Base-by-base conservation (phyloP, 2,888 invertebrate species). In the Polietes domitor region DNA sequence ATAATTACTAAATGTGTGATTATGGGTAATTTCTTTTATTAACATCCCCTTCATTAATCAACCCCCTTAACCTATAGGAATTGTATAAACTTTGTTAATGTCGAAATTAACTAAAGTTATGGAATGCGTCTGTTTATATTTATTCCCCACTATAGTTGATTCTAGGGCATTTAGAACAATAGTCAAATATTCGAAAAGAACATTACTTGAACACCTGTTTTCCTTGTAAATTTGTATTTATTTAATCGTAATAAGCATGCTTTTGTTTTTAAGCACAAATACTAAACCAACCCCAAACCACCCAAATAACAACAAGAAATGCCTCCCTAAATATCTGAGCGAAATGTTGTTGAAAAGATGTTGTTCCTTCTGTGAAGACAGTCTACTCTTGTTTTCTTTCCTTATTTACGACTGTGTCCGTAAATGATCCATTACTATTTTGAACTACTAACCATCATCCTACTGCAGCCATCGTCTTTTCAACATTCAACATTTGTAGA, bases 1-100 rank as follows among this genome's bases (percentile, higher is more conserved):
- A n/a, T 47, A 47, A 47, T 47, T 47, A 63, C 41, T 71, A 53
- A 68, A 61, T 83, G 74, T 83, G 61, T 80, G 74, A 61, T 55
- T 71, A 72, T 12, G 12, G 77, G n/a, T 50, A 75, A 75, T 58
- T 26, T 26, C 26, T 26, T 12, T 12, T 26, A 58, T 26, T 58
- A 58, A 58, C 58, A 24, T 12, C 3, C 17, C 7, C 50, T n/a
- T 7, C 19, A n/a, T 58, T 58, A 58, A 47, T 47, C 50, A n/a
- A 47, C n/a, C 47, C 26, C 58, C 58, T 10, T 55, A 7, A 15
- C 47, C 47, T 47, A 7, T n/a, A 12, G 47, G n/a, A 47, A 47
- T 32, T 58, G 24, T 1, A 58, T 21, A 24, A 26, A 58, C 58
- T 58, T 24, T 58, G 15, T 58, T 24, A 26, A 24, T 58, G 58